phyloP scores from a whole-genome alignment of 2,113 vertebrate genomes.

The Nothobranchius kuhntae region DNA sequence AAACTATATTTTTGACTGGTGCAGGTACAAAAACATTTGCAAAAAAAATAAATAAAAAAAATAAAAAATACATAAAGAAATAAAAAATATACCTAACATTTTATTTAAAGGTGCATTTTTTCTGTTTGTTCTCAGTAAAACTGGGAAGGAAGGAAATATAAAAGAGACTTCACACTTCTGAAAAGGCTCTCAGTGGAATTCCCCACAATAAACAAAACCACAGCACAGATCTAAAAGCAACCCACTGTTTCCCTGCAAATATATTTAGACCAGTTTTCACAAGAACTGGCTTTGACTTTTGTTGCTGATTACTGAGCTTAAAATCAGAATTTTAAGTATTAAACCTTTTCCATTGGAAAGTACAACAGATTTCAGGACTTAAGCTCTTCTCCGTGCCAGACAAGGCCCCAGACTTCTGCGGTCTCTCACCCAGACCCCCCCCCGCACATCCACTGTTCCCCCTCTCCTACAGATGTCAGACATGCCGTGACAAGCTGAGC shows the following conservation, averaged over 20 bases:
- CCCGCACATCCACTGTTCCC: constrained; percentile 13
- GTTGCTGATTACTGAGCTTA: not conserved
- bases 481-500: constrained; percentile 55
- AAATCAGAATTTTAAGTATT: constrained; percentile 14
- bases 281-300: not conserved
- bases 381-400: constrained; percentile 6
- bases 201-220: constrained; percentile 32
- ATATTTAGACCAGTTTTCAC: constrained; percentile 5
- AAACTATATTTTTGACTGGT: not conserved
- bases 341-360: not conserved
- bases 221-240: constrained; percentile 39
- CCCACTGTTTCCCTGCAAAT: constrained; percentile 10
- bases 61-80: not conserved
- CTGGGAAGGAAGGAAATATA: constrained; percentile 3
- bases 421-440: not conserved
- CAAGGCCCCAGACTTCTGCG: constrained; percentile 26
- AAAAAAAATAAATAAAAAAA: constrained; percentile 2
- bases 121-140: constrained; percentile 14
- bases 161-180: constrained; percentile 10
- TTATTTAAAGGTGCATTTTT: constrained; percentile 29
- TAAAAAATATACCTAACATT: not conserved
- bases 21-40: not conserved
- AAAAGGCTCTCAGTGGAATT: constrained; percentile 56
- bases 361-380: constrained; percentile 3
- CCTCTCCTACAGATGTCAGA: constrained; percentile 54